Percentiles rank a stretch among this genome's conserved stretches.
These are phyloP conservation scores for Rhyacophila evoluta DNA, from an alignment of 2,888 invertebrate genomes.

Conservation along the genomic window DNA sequence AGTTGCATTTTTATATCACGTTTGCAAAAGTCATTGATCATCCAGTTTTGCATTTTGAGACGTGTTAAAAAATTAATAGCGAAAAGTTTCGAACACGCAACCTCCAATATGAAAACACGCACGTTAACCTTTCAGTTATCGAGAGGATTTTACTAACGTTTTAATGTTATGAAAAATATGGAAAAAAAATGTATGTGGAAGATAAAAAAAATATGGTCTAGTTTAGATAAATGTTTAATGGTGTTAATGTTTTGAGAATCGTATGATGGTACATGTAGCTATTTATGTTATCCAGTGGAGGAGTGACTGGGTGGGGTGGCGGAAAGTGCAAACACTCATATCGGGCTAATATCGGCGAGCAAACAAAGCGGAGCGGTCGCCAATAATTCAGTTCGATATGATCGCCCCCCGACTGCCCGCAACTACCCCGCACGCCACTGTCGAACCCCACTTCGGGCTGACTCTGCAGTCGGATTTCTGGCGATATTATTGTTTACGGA, in stretches of 20 bases:
- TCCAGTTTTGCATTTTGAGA: too few relatives aligned
- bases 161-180: too few relatives aligned
- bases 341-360: conserved; percentile 39
- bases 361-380: conserved; percentile 45
- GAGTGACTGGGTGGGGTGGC: neutral
- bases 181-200: too few relatives aligned
- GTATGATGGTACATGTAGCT: neutral
- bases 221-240: too few relatives aligned
- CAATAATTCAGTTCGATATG: conserved; percentile 50
- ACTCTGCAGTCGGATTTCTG: conserved; percentile 3
- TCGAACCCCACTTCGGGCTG: neutral
- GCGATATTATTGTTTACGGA: neutral
- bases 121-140: too few relatives aligned
- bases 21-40: too few relatives aligned
- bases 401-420: conserved; percentile 31
- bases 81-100: too few relatives aligned
- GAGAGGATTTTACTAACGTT: too few relatives aligned
- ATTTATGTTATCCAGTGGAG: neutral
- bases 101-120: too few relatives aligned
- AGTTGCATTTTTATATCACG: too few relatives aligned
- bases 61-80: too few relatives aligned
- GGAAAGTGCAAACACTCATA: conserved; percentile 43
- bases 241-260: neutral
- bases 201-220: too few relatives aligned
- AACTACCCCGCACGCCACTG: neutral